These are phyloP conservation scores for Scrobipalpa atriplicella DNA, from an alignment of 2,888 invertebrate genomes.

Conservation along the genomic window DNA sequence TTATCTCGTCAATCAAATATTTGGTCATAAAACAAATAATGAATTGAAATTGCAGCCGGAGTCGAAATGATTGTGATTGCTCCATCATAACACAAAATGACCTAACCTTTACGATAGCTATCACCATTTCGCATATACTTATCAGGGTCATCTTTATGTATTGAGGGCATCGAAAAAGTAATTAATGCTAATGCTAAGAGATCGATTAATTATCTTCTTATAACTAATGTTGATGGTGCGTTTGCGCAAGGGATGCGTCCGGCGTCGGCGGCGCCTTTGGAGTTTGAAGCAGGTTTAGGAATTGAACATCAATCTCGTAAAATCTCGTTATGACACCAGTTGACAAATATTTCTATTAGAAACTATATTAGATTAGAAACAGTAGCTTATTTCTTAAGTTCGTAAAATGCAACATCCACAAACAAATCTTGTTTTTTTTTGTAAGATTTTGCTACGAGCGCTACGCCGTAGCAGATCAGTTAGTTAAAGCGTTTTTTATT, in stretches of 20 bases:
- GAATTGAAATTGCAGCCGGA: neutral
- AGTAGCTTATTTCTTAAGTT: neutral
- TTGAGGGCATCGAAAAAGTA: constrained; percentile 42
- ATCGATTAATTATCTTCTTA: constrained; percentile 40
- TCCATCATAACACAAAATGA: constrained; percentile 25
- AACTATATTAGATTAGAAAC: neutral
- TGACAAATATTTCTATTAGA: constrained; percentile 7
- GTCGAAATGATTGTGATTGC: constrained; percentile 12
- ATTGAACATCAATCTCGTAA: constrained; percentile 17
- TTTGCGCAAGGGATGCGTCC: constrained; percentile 38
- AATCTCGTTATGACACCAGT: constrained; percentile 19
- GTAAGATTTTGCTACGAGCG: neutral
- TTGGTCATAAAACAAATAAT: constrained; percentile 13
- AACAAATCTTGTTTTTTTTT: neutral
- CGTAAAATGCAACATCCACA: neutral
- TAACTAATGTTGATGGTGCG: constrained; percentile 35
- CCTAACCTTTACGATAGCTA: constrained; percentile 31
- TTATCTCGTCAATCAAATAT: constrained; percentile 4
- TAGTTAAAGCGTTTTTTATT: neutral
- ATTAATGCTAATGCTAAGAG: constrained; percentile 43
- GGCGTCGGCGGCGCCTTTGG: constrained; percentile 4
- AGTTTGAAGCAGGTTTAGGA: constrained; percentile 20
- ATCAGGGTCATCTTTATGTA: constrained; percentile 39
- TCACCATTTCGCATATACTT: constrained; percentile 23
- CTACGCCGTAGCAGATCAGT: neutral